Evolutionary conservation across 1,140 invertebrate genomes (phyloP), one percentile per base, ranked within the genome.

Genomic region (Scaptodrosophila lebanonensis): DNA sequence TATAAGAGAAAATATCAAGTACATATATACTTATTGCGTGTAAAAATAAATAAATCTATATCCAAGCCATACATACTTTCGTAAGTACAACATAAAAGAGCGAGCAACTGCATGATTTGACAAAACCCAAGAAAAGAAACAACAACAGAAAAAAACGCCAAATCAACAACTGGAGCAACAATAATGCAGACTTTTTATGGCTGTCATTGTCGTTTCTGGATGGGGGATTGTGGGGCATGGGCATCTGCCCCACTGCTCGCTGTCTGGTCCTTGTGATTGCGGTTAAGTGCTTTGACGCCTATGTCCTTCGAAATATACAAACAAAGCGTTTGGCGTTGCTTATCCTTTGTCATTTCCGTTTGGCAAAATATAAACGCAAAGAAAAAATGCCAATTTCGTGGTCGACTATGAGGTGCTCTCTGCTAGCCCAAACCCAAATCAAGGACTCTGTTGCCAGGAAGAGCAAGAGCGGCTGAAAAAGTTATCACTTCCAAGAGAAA

Each of bases 231-330:
- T 29, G 36, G 8, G 15, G 39, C 22, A 42, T 57, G 13, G 32
- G 32, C 32, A 35, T 11, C 9, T 13, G 13, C 9, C 9, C 9
- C 32, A 13, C 32, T n/a, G n/a, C n/a, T n/a, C 35, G 35, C 35
- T 38, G 35, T 35, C 60, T 66, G 51, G 52, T 53, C 53, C 63
- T 82, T 70, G 69, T 82, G 50, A 53, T 60, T 44, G 52, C 69
- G 66, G 70, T 77, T 77, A 79, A 77, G 73, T 77, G 72, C 77
- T 79, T 77, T 72, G 73, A 79, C 72, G 68, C 72, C 73, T 51
- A 49, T 62, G 52, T 40, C 58, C 63, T 47, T 25, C 35, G 57
- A 33, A 66, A 67, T 59, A 70, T 53, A 47, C 30, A 61, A 51
- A 51, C 39, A 59, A 64, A 39, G 42, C 45, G 25, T 56, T 62